Percentiles rank a stretch among this genome's conserved stretches.
These are phyloP conservation scores for Arrhopalites spinosus DNA, from an alignment of 2,888 invertebrate species.

Conservation along the genomic window DNA sequence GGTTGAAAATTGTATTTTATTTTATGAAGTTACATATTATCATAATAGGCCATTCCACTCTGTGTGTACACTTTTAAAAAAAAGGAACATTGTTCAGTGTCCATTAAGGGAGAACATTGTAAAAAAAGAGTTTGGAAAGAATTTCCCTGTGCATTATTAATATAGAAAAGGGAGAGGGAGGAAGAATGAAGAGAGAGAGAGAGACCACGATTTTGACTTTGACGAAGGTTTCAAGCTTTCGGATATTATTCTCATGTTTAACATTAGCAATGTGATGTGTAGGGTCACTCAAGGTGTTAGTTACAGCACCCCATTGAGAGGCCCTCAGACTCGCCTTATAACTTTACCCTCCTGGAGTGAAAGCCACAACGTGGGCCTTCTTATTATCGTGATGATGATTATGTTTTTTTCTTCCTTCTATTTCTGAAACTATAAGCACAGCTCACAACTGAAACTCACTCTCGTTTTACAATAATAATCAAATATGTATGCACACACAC, in stretches of 20 bases:
- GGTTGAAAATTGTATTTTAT: neutral
- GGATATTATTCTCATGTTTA: constrained; percentile 31
- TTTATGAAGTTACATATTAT: too few relatives aligned
- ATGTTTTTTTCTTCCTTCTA: neutral
- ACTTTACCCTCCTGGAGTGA: constrained; percentile 44
- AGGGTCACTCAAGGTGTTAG: constrained; percentile 52
- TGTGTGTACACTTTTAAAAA: neutral
- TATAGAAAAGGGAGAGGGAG: neutral
- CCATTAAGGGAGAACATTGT: too few relatives aligned
- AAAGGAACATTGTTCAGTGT: neutral
- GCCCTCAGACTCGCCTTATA: constrained; percentile 39
- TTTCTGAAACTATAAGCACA: neutral
- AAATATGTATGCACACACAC: neutral
- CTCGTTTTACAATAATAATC: neutral
- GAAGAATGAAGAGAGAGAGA: neutral
- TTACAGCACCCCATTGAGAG: constrained; percentile 49
- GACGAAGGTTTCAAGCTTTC: constrained; percentile 12
- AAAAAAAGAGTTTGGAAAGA: neutral
- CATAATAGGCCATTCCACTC: too few relatives aligned
- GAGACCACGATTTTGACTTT: constrained; percentile 21
- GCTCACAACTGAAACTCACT: neutral
- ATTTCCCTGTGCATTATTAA: constrained; percentile 22
- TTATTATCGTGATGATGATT: constrained; percentile 4
- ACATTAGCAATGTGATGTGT: constrained; percentile 33
- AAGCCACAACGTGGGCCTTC: constrained; percentile 16